Evolutionary conservation across 2,113 vertebrate genomes (phyloP), one percentile per base, ranked within the genome.

Genomic region (Hystrix brachyura): DNA sequence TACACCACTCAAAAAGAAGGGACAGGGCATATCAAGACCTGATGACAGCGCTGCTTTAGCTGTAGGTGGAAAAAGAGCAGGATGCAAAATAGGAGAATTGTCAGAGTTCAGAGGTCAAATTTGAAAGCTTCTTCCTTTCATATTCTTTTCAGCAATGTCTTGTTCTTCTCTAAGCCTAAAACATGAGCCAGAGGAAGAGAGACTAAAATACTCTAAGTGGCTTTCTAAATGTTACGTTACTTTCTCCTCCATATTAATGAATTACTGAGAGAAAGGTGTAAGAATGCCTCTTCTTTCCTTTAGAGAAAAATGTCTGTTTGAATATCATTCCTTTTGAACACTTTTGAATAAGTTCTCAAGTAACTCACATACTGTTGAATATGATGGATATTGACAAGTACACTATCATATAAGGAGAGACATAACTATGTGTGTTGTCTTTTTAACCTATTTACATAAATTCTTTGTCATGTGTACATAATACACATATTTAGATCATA

Each of bases 331-430:
- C 15, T 43, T 71, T 14, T 92, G 53, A 60, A 79, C 25, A 92
- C 7, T 82, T 91, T 59, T 65, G 27, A 95, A 78, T 88, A 60
- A 85, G 7, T 93, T 8, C 10, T 4, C 53, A 85, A 90, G 38
- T 94, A 91, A 91, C 15, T 91, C 72, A 69, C 25, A 93, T 32
- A 17, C 59, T 82, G 4, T n/a, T 96, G 48, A n/a, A 7, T 87
- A 90, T 32, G 34, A 89, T 59, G 38, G 7, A 57, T 60, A 57
- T 8, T 78, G 51, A 38, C 62, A 74, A 67, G 18, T 74, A 55
- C 94, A 55, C 57, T 53, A 55, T 3, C 65, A 43, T 12, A 51
- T 4, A 86, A 53, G 23, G 19, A 13, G 4, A 87, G n/a, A 17
- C 0, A 8, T 65, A 23, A 12, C 3, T 62, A n/a, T 59, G 74